These are phyloP conservation scores for Heteropelma amictum DNA, from an alignment of 2,888 invertebrate species.

Conservation along the genomic window DNA sequence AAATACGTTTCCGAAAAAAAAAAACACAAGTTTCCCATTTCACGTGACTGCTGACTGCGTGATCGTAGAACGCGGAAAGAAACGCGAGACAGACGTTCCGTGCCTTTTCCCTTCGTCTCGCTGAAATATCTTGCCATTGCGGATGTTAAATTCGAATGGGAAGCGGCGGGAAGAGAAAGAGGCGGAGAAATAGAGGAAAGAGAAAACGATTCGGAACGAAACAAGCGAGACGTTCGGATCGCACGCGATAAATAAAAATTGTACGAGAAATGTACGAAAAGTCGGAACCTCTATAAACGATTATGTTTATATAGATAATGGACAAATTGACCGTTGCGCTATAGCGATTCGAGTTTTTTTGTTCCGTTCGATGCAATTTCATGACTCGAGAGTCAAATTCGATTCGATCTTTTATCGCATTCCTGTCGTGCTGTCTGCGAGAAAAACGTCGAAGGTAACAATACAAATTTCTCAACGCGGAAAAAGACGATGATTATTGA, in stretches of 20 bases:
- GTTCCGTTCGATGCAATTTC: too few species aligned
- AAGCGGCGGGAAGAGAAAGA: background rate
- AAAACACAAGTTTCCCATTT: too few species aligned
- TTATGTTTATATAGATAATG: too few species aligned
- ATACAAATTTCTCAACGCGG: too few species aligned
- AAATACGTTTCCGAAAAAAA: slow-evolving; percentile 30
- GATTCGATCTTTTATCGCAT: too few species aligned
- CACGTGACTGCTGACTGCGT: slow-evolving; percentile 31
- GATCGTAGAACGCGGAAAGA: slow-evolving; percentile 7
- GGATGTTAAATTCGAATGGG: background rate
- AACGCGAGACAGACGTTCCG: slow-evolving; percentile 13
- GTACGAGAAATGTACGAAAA: background rate
- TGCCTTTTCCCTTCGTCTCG: slow-evolving; percentile 42
- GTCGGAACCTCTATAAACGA: too few species aligned
- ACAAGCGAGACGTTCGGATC: background rate
- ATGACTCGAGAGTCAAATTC: too few species aligned
- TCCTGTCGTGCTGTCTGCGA: too few species aligned
- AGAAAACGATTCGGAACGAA: background rate
- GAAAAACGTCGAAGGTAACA: too few species aligned
- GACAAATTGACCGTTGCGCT: too few species aligned
- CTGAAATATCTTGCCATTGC: slow-evolving; percentile 51
- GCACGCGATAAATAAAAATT: background rate
- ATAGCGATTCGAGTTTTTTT: too few species aligned
- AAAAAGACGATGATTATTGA: too few species aligned
- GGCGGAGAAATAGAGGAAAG: background rate